Evolutionary conservation across 1,140 invertebrate species (phyloP), one percentile per base, ranked within the genome.

Genomic region (Ceratitis capitata): DNA sequence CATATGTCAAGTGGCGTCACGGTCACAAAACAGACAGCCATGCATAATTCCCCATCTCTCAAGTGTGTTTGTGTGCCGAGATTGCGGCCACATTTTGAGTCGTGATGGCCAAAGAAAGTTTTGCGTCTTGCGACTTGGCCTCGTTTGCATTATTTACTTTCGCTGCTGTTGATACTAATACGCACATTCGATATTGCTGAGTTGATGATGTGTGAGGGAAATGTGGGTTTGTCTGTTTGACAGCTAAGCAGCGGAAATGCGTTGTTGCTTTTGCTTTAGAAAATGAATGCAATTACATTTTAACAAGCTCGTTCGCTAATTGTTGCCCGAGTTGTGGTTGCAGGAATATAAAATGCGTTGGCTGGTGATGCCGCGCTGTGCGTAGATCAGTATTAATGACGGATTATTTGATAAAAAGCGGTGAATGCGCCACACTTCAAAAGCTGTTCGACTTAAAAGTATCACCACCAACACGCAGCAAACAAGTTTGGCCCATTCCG

Each of bases 1-100:
- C 69, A 39, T 26, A 78, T 78, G 69, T 78, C 69, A 78, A 78
- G 69, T 78, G 69, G 69, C 69, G 69, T 78, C 69, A 78, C 39
- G 64, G 32, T 35, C 35, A 53, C 51, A 69, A 42, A 78, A 78
- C 69, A 9, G 69, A 78, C 35, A 78, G 16, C 29, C 69, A 39
- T 78, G 35, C 69, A 78, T 78, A 78, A 78, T 78, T 45, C 39
- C 39, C 39, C 14, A 4, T 2, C 4, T 14, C 6, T 23, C 1
- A 23, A n/a, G 51, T 56, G 51, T 56, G 51, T 56, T 19, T n/a
- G n/a, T n/a, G 35, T 7, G 39, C n/a, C n/a, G 69, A 42, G 5
- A 23, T 78, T 45, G 69, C 39, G 69, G 16, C 14, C 69, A 39
- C 39, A 45, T 78, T 78, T 78, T 78, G 69, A 78, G 69, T n/a